Percentiles rank a stretch among this genome's conserved stretches.
phyloP scores from a whole-genome alignment of 2,888 invertebrate species.

The Ornithoptera priamus region DNA sequence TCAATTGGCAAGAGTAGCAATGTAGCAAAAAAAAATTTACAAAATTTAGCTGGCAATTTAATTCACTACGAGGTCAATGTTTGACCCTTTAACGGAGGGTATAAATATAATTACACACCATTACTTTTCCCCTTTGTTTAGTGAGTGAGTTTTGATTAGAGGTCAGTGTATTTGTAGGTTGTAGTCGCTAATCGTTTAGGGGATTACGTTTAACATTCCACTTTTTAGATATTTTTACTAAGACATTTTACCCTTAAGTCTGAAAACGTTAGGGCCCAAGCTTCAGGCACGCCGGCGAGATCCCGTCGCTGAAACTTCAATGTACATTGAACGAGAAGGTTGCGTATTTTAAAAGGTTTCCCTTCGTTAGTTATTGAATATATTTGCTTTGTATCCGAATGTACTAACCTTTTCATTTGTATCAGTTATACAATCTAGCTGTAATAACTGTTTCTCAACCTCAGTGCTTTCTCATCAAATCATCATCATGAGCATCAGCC shows the following conservation, averaged over 20 bases:
- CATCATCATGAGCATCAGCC: too few species aligned
- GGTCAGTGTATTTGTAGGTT: slow-evolving; percentile 11
- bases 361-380: neutral
- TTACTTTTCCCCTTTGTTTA: neutral
- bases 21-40: too few species aligned
- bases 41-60: too few species aligned
- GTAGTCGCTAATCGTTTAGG: slow-evolving; percentile 39
- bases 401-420: too few species aligned
- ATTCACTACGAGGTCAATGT: too few species aligned
- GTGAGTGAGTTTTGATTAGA: slow-evolving; percentile 10
- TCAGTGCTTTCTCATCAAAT: neutral
- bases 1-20: too few species aligned
- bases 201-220: slow-evolving; percentile 55
- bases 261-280: slow-evolving; percentile 37
- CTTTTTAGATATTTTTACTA: slow-evolving; percentile 39
- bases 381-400: neutral
- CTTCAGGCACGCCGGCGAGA: slow-evolving; percentile 5
- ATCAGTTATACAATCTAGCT: neutral
- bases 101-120: neutral
- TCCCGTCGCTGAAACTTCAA: neutral
- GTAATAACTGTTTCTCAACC: neutral
- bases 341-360: slow-evolving; percentile 4
- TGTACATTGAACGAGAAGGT: slow-evolving; percentile 13
- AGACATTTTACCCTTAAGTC: slow-evolving; percentile 38
- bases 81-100: too few species aligned